Conservation (phyloP, 1,140 invertebrate species). For the Nymphalis io region DNA sequence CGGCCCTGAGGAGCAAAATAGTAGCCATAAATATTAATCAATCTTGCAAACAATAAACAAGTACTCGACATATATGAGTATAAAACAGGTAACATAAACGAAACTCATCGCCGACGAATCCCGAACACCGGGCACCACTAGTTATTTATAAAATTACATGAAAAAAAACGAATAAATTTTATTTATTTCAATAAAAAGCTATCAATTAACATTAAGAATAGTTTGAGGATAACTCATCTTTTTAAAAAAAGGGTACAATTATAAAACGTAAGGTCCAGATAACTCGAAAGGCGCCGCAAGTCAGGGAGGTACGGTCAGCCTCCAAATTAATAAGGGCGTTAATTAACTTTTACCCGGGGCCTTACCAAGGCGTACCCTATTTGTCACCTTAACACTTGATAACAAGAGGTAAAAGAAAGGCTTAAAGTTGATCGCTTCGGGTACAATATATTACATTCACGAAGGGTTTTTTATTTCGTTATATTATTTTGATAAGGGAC, state of each 20-base stretch:
- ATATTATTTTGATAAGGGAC: conserved; percentile 4
- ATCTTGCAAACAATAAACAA: too few relatives aligned
- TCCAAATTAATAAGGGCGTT: conserved; percentile 64
- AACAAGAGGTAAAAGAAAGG: conserved; percentile 37
- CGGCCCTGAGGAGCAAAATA: too few relatives aligned
- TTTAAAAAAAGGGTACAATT: conserved; percentile 18
- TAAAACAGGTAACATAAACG: too few relatives aligned
- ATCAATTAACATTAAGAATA: not conserved
- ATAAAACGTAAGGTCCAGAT: conserved; percentile 13
- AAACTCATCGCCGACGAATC: too few relatives aligned
- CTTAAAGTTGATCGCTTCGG: not conserved
- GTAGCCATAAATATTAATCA: too few relatives aligned
- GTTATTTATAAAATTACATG: too few relatives aligned
- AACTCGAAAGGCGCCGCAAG: conserved; percentile 21
- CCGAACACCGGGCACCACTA: too few relatives aligned
- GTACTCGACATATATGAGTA: too few relatives aligned
- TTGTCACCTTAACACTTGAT: conserved; percentile 61
- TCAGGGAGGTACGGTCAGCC: conserved; percentile 35
- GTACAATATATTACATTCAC: not conserved
- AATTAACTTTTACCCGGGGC: conserved; percentile 56
- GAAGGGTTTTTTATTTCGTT: not conserved
- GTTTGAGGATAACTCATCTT: not conserved
- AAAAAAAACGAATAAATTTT: not conserved
- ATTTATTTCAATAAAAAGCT: not conserved
- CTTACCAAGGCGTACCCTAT: conserved; percentile 55